Percentiles rank a stretch among this genome's conserved stretches.
phyloP scores from a whole-genome alignment of 2,888 invertebrate species.

The Maniola hyperantus region DNA sequence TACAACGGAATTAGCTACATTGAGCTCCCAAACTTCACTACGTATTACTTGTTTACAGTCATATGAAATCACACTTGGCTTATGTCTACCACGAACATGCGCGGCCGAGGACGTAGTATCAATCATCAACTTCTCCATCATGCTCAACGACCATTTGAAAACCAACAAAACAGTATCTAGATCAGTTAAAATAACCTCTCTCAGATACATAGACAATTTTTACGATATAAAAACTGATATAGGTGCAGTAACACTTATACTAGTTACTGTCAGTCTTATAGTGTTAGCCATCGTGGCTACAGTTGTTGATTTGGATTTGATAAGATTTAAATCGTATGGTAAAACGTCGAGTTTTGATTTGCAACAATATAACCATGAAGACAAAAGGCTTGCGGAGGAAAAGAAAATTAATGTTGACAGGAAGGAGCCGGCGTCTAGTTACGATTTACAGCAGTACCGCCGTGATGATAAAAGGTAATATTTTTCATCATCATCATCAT shows the following conservation, averaged over 20 bases:
- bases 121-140: slow-evolving; percentile 74
- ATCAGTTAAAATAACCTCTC: slow-evolving; percentile 54
- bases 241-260: slow-evolving; percentile 58
- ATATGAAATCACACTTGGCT: slow-evolving; percentile 63
- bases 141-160: slow-evolving; percentile 69
- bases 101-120: slow-evolving; percentile 64
- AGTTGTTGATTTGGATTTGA: slow-evolving; percentile 64
- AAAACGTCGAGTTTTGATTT: slow-evolving; percentile 65
- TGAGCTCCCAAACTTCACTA: too few relatives aligned
- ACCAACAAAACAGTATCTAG: slow-evolving; percentile 64
- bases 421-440: slow-evolving; percentile 35
- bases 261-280: slow-evolving; percentile 55
- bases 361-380: slow-evolving; percentile 60
- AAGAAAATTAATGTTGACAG: slow-evolving; percentile 43
- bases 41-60: slow-evolving; percentile 52
- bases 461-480: slow-evolving; percentile 10
- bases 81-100: slow-evolving; percentile 78
- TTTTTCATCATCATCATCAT: too few relatives aligned
- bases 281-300: slow-evolving; percentile 69
- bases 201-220: slow-evolving; percentile 54
- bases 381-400: slow-evolving; percentile 40
- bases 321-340: slow-evolving; percentile 54
- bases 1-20: too few relatives aligned
- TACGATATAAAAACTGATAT: slow-evolving; percentile 59
- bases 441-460: background rate